Evolutionary conservation across 2,888 invertebrate genomes (phyloP), one percentile per base, ranked within the genome.

Genomic region (Dione vanillae): DNA sequence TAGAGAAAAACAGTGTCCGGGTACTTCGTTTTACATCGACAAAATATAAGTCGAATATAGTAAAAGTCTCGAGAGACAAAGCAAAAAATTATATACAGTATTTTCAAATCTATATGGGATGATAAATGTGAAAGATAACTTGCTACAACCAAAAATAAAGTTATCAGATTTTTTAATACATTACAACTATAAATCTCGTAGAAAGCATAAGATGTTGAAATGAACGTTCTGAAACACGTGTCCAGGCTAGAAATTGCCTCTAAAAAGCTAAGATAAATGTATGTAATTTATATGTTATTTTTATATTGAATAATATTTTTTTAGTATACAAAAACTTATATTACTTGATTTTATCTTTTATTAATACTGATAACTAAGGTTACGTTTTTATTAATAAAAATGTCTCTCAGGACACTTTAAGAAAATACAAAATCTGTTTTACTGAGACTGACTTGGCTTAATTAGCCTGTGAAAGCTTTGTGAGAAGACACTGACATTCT

Each of bases 131-230:
- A 8, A 3, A 37, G 8, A 40, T 40, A 20, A 52, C 0, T 27
- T 27, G 27, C 14, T 1, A 56, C 11, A 37, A 37, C 16, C 5
- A 11, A 56, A 37, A 5, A 35, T 9, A 40, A 27, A 43, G 64
- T 69, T 69, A 68, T 69, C 69, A 40, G 54, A 47, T 20, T 49
- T 64, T 69, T 69, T 68, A 62, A 54, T 62, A 68, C 68, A 43
- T 68, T 45, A 49, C 37, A 56, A 35, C 64, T 19, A 69, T 69
- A 69, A 69, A 64, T 69, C 64, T 69, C 11, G 27, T 40, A 64
- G 64, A 14, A 19, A 64, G 16, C 66, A 16, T 19, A 62, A 62
- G 54, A 64, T 47, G 47, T 49, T 56, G 56, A 54, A 64, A 64
- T 64, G 64, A 54, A 41, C 45, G 59, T 59, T 43, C 51, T 19